Evolutionary conservation across 2,888 invertebrate species (phyloP).

Genomic region (Amphimallon solstitiale): DNA sequence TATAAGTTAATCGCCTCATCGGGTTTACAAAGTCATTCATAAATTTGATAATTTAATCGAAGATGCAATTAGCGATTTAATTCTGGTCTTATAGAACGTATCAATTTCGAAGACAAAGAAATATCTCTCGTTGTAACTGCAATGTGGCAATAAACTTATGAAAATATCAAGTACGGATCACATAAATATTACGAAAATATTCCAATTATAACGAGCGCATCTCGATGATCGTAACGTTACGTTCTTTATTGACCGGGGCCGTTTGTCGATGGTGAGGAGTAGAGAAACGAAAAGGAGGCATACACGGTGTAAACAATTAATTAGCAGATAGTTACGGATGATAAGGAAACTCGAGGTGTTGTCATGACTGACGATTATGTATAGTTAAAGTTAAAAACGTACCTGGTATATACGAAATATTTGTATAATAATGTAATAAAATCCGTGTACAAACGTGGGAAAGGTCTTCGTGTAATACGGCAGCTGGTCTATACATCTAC

Average conservation of each 20-base stretch:
- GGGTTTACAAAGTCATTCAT: too few relatives aligned
- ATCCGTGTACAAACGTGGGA: neutral
- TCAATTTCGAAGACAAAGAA: too few relatives aligned
- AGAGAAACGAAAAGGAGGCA: neutral
- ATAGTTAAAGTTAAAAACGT: neutral
- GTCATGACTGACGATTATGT: neutral
- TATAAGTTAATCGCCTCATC: too few relatives aligned
- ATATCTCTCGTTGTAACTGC: too few relatives aligned
- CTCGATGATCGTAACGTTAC: neutral
- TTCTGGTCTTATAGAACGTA: too few relatives aligned
- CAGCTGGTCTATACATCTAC: too few relatives aligned
- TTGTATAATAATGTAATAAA: slow-evolving; percentile 2
- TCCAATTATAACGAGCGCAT: neutral
- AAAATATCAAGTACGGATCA: too few relatives aligned
- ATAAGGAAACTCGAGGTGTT: neutral
- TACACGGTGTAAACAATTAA: slow-evolving; percentile 1
- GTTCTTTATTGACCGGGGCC: neutral
- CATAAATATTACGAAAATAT: neutral
- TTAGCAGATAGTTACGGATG: slow-evolving; percentile 6
- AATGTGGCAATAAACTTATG: too few relatives aligned
- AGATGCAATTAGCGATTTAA: too few relatives aligned
- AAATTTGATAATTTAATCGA: too few relatives aligned
- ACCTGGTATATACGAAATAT: neutral
- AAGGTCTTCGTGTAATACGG: too few relatives aligned
- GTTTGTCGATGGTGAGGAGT: neutral